Evolutionary conservation across 2,797 vertebrate species (phyloP).

Genomic region (Centroberyx gerrardi): DNA sequence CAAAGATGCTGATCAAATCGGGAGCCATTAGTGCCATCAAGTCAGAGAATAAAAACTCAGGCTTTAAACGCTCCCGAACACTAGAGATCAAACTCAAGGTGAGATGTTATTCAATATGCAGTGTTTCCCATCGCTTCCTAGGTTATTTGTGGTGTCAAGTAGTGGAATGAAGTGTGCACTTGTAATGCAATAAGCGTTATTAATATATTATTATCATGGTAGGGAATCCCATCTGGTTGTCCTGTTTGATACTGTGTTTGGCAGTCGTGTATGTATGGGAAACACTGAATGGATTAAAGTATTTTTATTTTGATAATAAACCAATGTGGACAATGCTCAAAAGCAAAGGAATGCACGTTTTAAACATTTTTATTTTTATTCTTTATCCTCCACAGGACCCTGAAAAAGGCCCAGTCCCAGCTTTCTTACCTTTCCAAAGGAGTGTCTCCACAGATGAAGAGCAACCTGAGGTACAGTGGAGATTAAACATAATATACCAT

Average conservation of each 20-base stretch:
- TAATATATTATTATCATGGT: not conserved
- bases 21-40: slow-evolving; percentile 97
- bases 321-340: not conserved
- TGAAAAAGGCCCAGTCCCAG: slow-evolving; percentile 92
- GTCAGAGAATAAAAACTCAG: slow-evolving; percentile 95
- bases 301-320: not conserved
- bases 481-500: not conserved
- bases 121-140: not conserved
- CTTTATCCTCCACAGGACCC: slow-evolving; percentile 87
- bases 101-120: not conserved
- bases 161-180: not conserved
- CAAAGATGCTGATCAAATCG: slow-evolving; percentile 95
- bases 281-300: not conserved
- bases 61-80: slow-evolving; percentile 95
- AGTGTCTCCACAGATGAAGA: slow-evolving; percentile 94
- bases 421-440: slow-evolving; percentile 95
- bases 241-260: too few relatives aligned
- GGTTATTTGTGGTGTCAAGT: not conserved
- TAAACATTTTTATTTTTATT: slow-evolving; percentile 12
- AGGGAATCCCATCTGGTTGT: too few relatives aligned
- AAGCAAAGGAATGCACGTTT: not conserved
- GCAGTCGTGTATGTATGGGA: not conserved
- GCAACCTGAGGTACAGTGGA: slow-evolving; percentile 85
- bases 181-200: not conserved
- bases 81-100: slow-evolving; percentile 96